Evolutionary conservation across 2,797 vertebrate genomes (phyloP).

Genomic region (Rhadinocentrus ornatus): DNA sequence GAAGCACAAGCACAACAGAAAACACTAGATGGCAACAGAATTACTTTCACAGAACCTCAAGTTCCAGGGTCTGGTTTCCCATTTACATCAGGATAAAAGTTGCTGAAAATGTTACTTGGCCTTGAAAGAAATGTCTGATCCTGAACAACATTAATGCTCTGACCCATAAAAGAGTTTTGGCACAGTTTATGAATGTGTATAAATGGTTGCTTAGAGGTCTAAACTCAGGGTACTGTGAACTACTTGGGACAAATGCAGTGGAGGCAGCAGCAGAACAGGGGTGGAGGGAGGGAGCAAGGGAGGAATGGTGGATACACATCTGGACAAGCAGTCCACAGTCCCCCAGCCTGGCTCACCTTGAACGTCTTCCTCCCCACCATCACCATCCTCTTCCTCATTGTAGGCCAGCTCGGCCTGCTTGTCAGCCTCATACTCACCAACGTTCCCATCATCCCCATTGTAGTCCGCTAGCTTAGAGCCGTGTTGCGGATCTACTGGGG

Average conservation of each 20-base stretch:
- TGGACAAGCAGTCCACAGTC: conserved; percentile 75
- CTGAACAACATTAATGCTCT: conserved; percentile 27
- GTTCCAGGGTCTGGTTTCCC: conserved; percentile 55
- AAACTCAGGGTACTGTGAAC: conserved; percentile 78
- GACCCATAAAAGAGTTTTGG: conserved; percentile 24
- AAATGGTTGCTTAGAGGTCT: conserved; percentile 37
- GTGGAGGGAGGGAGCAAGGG: conserved; percentile 69
- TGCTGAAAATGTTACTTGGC: conserved; percentile 6
- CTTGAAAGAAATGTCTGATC: conserved; percentile 11
- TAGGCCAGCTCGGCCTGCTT: conserved; percentile 99
- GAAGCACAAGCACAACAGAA: conserved; percentile 63
- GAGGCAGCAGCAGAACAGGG: conserved; percentile 59
- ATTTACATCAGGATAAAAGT: conserved; percentile 1
- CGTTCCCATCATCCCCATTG: conserved; percentile 99
- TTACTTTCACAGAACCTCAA: conserved; percentile 75
- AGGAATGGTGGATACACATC: conserved; percentile 77
- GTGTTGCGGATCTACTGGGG: conserved; percentile 99
- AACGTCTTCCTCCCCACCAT: conserved; percentile 99
- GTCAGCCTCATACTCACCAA: conserved; percentile 99
- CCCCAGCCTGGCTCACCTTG: conserved; percentile 95
- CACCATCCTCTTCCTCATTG: conserved; percentile 99
- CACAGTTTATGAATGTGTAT: conserved; percentile 12
- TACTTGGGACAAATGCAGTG: conserved; percentile 59
- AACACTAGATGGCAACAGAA: conserved; percentile 70
- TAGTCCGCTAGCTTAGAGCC: conserved; percentile 99